Evolutionary conservation across 2,797 vertebrate genomes (phyloP).

Genomic region (Danio aesculapii): DNA sequence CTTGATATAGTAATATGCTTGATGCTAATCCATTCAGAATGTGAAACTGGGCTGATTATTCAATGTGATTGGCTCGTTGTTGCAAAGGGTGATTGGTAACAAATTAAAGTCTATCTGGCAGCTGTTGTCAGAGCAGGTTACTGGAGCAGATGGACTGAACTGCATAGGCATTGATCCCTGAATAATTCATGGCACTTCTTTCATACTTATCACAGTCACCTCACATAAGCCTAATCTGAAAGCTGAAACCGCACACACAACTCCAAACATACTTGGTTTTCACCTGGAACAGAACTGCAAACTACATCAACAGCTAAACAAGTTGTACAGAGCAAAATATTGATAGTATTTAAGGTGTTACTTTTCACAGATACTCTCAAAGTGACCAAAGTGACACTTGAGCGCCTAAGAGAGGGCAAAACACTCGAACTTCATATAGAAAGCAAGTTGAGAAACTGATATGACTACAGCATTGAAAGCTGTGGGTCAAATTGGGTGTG

Average conservation of each 20-base stretch:
- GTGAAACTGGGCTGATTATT: neutral
- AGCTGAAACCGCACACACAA: constrained; percentile 16
- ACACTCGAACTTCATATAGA: neutral
- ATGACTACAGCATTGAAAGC: neutral
- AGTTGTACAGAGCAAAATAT: neutral
- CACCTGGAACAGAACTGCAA: neutral
- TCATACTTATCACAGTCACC: constrained; percentile 37
- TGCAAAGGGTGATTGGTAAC: constrained; percentile 4
- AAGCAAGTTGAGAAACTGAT: neutral
- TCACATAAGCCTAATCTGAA: constrained; percentile 34
- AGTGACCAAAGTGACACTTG: neutral
- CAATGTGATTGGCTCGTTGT: neutral
- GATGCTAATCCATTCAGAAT: neutral
- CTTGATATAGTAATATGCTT: neutral
- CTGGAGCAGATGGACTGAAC: constrained; percentile 39
- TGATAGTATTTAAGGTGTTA: neutral
- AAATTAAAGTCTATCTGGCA: constrained; percentile 34
- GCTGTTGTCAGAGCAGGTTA: constrained; percentile 44
- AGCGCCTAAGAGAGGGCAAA: neutral
- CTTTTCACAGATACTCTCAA: neutral
- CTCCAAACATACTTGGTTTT: neutral
- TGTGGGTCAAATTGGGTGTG: neutral
- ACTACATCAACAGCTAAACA: neutral
- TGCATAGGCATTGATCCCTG: constrained; percentile 15
- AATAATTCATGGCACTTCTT: constrained; percentile 45